These are phyloP conservation scores for Melipona beecheii DNA, from an alignment of 2,888 invertebrate genomes.

Conservation along the genomic window DNA sequence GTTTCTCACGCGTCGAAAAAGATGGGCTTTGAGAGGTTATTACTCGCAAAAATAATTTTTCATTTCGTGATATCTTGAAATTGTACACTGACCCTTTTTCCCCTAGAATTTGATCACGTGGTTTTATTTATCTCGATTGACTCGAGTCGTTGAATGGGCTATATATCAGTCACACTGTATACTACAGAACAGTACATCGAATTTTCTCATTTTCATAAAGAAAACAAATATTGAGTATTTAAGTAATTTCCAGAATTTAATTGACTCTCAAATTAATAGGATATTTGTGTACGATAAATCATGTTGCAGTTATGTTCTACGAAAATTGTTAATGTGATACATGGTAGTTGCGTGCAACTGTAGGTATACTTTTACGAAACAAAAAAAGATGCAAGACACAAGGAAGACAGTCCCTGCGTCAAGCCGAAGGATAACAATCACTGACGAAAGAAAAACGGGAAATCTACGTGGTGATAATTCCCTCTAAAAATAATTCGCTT, in stretches of 20 bases:
- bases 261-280: too few species aligned
- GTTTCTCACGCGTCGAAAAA: background rate
- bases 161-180: slow-evolving; percentile 7
- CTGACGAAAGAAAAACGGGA: background rate
- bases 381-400: background rate
- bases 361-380: background rate
- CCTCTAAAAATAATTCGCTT: slow-evolving; percentile 47
- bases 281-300: background rate
- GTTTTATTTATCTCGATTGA: slow-evolving; percentile 1
- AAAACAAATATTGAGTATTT: background rate
- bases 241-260: background rate
- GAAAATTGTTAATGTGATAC: background rate
- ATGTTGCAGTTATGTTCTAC: background rate
- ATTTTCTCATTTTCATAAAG: background rate
- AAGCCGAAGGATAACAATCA: background rate
- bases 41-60: background rate
- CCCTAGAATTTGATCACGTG: slow-evolving; percentile 2
- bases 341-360: background rate
- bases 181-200: too few species aligned
- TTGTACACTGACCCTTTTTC: background rate
- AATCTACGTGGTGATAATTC: background rate
- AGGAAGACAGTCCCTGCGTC: background rate
- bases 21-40: background rate
- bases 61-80: background rate
- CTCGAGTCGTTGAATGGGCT: background rate